Percentiles rank a stretch among this genome's conserved stretches.
Evolutionary conservation across 2,113 vertebrate species (phyloP).

Genomic region (Vidua macroura): DNA sequence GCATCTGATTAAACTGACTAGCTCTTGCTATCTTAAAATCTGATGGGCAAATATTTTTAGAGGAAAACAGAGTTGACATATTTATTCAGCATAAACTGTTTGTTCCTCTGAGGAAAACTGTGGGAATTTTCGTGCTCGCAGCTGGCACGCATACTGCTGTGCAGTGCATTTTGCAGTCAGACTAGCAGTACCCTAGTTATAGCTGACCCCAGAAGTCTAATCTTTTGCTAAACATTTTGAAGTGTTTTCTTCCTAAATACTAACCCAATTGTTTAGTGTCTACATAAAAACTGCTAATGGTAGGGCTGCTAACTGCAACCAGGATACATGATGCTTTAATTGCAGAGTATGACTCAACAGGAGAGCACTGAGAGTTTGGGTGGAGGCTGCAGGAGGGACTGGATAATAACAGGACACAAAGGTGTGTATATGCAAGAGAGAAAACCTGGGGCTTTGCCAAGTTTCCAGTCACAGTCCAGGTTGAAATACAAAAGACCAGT

Average conservation of each 20-base stretch:
- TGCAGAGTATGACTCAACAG: background rate
- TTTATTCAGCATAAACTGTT: background rate
- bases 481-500: background rate
- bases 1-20: background rate
- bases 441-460: background rate
- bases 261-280: background rate
- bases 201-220: background rate
- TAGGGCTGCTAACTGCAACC: background rate
- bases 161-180: background rate
- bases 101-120: background rate
- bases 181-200: background rate
- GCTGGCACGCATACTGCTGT: background rate
- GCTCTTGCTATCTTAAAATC: background rate
- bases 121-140: background rate
- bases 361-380: background rate
- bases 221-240: constrained; percentile 25
- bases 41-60: background rate
- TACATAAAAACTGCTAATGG: background rate
- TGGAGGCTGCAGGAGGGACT: background rate
- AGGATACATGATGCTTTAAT: background rate
- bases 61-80: background rate
- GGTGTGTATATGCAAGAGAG: background rate
- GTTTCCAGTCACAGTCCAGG: background rate
- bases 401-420: background rate
- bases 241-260: constrained; percentile 37